Evolutionary conservation across 2,888 invertebrate genomes (phyloP), one percentile per base, ranked within the genome.

Genomic region (Nomada hirtipes): DNA sequence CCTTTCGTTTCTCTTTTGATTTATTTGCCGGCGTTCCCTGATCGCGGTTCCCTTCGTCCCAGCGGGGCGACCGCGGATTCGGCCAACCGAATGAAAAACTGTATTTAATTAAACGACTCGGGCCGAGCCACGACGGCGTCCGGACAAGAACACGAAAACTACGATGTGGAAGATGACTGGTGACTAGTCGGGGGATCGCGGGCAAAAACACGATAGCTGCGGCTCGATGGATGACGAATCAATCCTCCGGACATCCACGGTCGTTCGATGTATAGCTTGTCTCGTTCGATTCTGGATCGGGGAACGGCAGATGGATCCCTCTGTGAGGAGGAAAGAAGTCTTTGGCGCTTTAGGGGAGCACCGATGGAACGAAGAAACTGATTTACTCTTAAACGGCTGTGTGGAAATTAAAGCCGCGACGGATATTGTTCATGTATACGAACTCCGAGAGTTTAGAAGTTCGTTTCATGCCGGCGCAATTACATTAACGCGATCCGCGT

Each of bases 21-120:
- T 89, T 87, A 86, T 89, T 82, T 84, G 83, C 74, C 76, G 71
- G 74, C 53, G 64, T 57, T 42, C 53, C 63, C 65, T 44, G 69
- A 71, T 68, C 80, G 82, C 81, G 80, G 79, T 79, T 72, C 67
- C 55, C 80, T 29, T 44, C 57, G 72, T 70, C 80, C 69, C 87
- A 79, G 82, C 79, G 79, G 84, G 79, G 67, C 70, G 71, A 70
- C 74, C 85, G 80, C 76, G 86, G 79, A 83, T 87, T 87, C 84
- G 82, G 77, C 59, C 55, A 60, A 60, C 72, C 85, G 79, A 84
- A 90, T 83, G 85, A 92, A 92, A 92, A 91, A 90, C 84, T 90
- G 92, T 90, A 92, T 92, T 92, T 91, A 92, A 92, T 92, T 92
- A 92, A 91, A 88, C 89, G 87, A 86, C 83, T 80, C 75, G 77